Evolutionary conservation across 2,888 invertebrate genomes (phyloP).

Genomic region (Hesperia comma): DNA sequence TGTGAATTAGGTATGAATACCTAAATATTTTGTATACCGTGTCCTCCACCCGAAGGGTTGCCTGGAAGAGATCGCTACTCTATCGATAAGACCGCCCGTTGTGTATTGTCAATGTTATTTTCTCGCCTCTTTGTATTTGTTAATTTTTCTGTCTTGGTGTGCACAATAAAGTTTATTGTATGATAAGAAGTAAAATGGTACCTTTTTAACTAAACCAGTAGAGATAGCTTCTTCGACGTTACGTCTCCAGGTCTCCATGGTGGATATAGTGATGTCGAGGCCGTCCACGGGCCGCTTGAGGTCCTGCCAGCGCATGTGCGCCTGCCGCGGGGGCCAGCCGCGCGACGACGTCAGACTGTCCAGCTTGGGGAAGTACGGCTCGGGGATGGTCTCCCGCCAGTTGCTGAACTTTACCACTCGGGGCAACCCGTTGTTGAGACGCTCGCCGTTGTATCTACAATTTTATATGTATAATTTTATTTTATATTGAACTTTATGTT

Average conservation of each 20-base stretch:
- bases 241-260: slow-evolving; percentile 90
- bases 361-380: slow-evolving; percentile 93
- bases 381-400: slow-evolving; percentile 87
- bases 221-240: slow-evolving; percentile 90
- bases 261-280: slow-evolving; percentile 84
- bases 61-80: too few species aligned
- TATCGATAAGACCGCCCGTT: too few species aligned
- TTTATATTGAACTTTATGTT: too few species aligned
- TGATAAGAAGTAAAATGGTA: slow-evolving; percentile 49
- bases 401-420: slow-evolving; percentile 87
- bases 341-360: slow-evolving; percentile 88
- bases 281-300: slow-evolving; percentile 87
- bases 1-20: too few species aligned
- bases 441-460: slow-evolving; percentile 88
- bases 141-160: too few species aligned
- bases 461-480: not conserved
- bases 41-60: too few species aligned
- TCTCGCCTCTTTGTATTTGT: too few species aligned
- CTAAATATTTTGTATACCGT: too few species aligned
- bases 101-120: too few species aligned
- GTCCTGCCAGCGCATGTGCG: slow-evolving; percentile 84
- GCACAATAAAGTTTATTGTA: not conserved
- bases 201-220: slow-evolving; percentile 85
- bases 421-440: slow-evolving; percentile 87
- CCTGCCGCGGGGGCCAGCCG: slow-evolving; percentile 88